phyloP scores from a whole-genome alignment of 2,797 vertebrate species.

The Siniperca scherzeri region DNA sequence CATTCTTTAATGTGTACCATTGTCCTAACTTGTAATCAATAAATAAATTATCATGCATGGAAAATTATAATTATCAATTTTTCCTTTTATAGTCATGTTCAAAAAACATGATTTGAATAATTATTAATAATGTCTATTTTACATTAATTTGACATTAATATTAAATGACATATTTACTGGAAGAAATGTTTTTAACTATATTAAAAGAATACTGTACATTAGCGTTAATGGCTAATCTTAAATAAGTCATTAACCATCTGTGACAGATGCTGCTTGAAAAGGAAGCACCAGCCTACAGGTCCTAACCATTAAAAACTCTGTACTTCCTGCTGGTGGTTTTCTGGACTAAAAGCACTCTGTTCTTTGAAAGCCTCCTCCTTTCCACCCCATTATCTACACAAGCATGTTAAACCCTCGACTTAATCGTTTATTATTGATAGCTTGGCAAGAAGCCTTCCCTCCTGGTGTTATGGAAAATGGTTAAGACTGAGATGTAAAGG shows the following conservation, averaged over 20 bases:
- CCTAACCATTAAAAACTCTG: slow-evolving; percentile 45
- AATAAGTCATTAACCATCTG: slow-evolving; percentile 17
- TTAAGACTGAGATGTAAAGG: slow-evolving; percentile 65
- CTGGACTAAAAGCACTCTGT: slow-evolving; percentile 69
- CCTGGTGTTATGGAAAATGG: slow-evolving; percentile 57
- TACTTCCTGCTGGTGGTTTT: slow-evolving; percentile 59
- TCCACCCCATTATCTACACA: slow-evolving; percentile 71
- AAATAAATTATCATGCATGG: background rate
- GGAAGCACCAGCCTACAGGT: slow-evolving; percentile 9
- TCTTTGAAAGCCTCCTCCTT: slow-evolving; percentile 72
- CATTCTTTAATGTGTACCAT: background rate
- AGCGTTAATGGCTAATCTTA: background rate
- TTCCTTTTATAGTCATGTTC: background rate
- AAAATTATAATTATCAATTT: background rate
- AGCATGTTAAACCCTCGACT: slow-evolving; percentile 67
- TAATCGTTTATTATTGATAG: slow-evolving; percentile 81
- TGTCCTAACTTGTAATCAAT: background rate
- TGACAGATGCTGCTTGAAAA: slow-evolving; percentile 19
- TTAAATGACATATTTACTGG: background rate
- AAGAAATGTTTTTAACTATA: background rate
- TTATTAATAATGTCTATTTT: background rate
- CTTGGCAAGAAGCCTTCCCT: slow-evolving; percentile 50
- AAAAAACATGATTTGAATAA: background rate
- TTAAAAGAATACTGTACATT: background rate
- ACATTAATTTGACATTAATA: background rate